Base-by-base conservation (phyloP, 37 sponge, comb jelly and placozoan species). In the Haliclona indistincta region DNA sequence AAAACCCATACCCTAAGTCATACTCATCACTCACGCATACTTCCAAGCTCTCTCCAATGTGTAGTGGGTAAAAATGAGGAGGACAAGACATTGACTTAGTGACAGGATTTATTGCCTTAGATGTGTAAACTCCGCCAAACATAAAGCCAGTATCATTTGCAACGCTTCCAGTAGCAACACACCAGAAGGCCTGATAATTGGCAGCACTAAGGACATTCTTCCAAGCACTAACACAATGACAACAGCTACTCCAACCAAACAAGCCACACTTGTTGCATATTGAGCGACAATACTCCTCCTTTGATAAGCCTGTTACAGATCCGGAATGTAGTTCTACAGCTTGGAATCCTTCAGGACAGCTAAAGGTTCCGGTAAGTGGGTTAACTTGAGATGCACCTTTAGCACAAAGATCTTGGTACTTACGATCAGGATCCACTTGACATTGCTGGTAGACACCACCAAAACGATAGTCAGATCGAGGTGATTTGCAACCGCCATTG, bases 361-460 rank as follows among this genome's bases (percentile, higher is more conserved):
- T 74, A 36, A 41, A 81, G 42, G 41, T 63, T 44, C 84, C 80
- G 3, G 92, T 86, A 19, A 79, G 56, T 37, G 88, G 87, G 45
- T 91, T 91, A 5, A 22, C 33, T 42, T 86, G 88, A 3, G 20
- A 10, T 8, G 53, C 67, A 11, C 84, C 77, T 45, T 26, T 23
- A 43, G 64, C 47, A 43, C 88, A 87, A 6, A 87, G 58, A 43
- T 80, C 54, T 51, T 76, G 49, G 25, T 49, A 73, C 6, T 61
- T 39, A 22, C 64, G 47, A 7, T 44, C 35, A 20, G 43, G 37
- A 26, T 83, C 80, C 38, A 66, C 68, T 32, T 33, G 58, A 38
- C 91, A 91, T 1, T 77, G 81, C 62, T 91, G 92, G 32, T 67
- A 91, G 8, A 91, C 76, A 2, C 92, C 92, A 25, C 87, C 92